phyloP scores from a whole-genome alignment of 2,888 invertebrate species.

The Drepana falcataria region DNA sequence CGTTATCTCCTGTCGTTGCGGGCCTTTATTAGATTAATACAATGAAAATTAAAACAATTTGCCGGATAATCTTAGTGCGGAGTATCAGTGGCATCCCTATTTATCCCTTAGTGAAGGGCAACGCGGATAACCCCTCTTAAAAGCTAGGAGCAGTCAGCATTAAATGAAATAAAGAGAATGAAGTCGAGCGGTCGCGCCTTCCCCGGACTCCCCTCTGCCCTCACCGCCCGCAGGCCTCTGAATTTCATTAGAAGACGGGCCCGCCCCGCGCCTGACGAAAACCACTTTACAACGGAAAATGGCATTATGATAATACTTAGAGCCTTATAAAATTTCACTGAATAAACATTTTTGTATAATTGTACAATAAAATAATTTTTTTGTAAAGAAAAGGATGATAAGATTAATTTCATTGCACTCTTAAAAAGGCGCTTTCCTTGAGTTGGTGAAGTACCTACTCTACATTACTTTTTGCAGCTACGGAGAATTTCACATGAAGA shows the following conservation, averaged over 20 bases:
- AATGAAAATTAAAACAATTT: slow-evolving; percentile 80
- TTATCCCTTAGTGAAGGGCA: slow-evolving; percentile 73
- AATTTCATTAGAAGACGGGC: slow-evolving; percentile 72
- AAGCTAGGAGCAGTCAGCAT: slow-evolving; percentile 79
- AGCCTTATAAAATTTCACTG: slow-evolving; percentile 71
- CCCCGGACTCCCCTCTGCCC: slow-evolving; percentile 18
- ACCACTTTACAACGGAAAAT: slow-evolving; percentile 76
- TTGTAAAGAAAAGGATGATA: slow-evolving; percentile 22
- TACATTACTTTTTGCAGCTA: slow-evolving; percentile 33
- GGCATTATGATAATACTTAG: slow-evolving; percentile 75
- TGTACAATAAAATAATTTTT: slow-evolving; percentile 55
- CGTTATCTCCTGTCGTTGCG: slow-evolving; percentile 69
- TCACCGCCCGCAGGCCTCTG: slow-evolving; percentile 50
- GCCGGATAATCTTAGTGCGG: slow-evolving; percentile 76
- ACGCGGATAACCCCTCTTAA: slow-evolving; percentile 78
- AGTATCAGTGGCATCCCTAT: slow-evolving; percentile 76
- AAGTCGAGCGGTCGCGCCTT: slow-evolving; percentile 68
- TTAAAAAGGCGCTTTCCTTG: slow-evolving; percentile 27
- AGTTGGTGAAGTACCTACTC: slow-evolving; percentile 40
- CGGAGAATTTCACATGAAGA: too few relatives aligned
- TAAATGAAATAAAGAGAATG: slow-evolving; percentile 78
- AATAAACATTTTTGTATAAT: slow-evolving; percentile 73
- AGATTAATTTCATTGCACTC: slow-evolving; percentile 7
- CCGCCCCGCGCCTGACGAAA: slow-evolving; percentile 61
- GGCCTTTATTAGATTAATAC: slow-evolving; percentile 76